phyloP scores from a whole-genome alignment of 2,888 invertebrate species.

The Harpalus rufipes region DNA sequence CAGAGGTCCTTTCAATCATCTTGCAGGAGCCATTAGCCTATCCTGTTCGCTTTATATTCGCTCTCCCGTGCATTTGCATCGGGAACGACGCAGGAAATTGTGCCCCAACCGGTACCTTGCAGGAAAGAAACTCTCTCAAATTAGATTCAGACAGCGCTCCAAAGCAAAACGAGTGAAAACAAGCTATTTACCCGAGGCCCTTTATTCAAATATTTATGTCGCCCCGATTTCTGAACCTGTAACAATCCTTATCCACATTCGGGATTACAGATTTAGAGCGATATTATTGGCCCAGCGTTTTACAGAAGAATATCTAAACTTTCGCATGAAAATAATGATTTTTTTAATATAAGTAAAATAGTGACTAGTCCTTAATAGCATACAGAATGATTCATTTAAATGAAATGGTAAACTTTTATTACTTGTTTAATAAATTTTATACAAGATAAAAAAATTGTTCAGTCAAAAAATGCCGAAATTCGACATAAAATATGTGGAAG shows the following conservation, averaged over 20 bases:
- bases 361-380: no score
- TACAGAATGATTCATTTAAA: no score
- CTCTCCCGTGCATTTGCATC: slow-evolving; percentile 48
- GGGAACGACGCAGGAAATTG: slow-evolving; percentile 51
- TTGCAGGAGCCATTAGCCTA: not conserved
- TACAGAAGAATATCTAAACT: not conserved
- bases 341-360: no score
- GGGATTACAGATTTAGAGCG: not conserved
- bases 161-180: slow-evolving; percentile 18
- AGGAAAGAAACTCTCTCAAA: slow-evolving; percentile 42
- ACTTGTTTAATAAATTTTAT: no score
- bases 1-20: slow-evolving; percentile 7
- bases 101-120: not conserved
- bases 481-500: no score
- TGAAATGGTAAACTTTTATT: no score
- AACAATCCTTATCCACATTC: not conserved
- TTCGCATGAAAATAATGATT: not conserved
- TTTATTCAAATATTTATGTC: slow-evolving; percentile 35
- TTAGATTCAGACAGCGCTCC: slow-evolving; percentile 23
- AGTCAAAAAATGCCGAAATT: no score
- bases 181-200: slow-evolving; percentile 10
- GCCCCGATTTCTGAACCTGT: slow-evolving; percentile 7
- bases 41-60: slow-evolving; percentile 40
- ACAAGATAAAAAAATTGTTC: no score
- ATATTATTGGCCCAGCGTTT: not conserved